A percentile compares a stretch with the other conserved stretches of the same genome.
Evolutionary conservation across 2,113 vertebrate species (phyloP).

Genomic region (Neotoma lepida): DNA sequence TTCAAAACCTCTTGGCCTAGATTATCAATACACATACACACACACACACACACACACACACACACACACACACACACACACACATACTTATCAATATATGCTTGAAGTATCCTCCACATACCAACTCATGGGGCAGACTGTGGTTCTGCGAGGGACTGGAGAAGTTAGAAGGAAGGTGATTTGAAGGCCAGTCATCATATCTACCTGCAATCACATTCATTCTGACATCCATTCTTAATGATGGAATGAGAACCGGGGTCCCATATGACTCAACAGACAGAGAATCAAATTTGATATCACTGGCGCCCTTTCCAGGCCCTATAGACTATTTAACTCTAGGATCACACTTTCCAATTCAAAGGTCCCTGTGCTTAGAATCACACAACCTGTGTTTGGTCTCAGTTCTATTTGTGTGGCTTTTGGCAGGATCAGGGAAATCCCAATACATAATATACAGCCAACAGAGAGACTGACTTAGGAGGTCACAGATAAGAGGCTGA

Average conservation of each 20-base stretch:
- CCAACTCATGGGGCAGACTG: not conserved
- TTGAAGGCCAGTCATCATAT: not conserved
- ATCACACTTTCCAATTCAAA: not conserved
- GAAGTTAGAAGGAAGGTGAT: not conserved
- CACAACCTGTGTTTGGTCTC: not conserved
- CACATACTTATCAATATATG: not conserved
- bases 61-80: not conserved
- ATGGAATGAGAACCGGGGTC: not conserved
- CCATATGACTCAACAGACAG: not conserved
- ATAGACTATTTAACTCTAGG: not conserved
- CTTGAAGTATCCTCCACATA: not conserved
- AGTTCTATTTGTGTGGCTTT: not conserved
- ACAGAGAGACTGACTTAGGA: not conserved
- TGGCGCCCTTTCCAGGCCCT: not conserved
- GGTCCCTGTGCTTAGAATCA: not conserved
- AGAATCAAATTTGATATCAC: not conserved
- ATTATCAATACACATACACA: not conserved
- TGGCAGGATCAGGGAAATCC: not conserved
- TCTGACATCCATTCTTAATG: not conserved
- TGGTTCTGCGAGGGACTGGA: not conserved
- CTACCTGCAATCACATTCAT: not conserved
- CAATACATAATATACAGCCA: not conserved
- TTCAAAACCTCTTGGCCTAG: not conserved
- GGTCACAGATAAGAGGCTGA: not conserved
- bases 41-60: too few species aligned